These are phyloP conservation scores for Sturnira hondurensis DNA, from an alignment of 2,113 vertebrate species.

Conservation along the genomic window DNA sequence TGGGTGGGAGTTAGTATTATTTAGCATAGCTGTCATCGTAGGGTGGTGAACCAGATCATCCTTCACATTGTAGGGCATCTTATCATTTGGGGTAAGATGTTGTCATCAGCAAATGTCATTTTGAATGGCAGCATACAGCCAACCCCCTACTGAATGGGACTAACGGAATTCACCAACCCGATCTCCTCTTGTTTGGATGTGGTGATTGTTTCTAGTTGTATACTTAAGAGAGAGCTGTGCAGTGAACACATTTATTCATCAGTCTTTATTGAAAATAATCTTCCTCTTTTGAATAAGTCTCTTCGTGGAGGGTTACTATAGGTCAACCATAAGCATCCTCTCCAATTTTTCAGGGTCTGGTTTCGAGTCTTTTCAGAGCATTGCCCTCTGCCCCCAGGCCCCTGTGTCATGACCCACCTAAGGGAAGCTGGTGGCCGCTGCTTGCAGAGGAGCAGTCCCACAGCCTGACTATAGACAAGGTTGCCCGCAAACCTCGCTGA, in stretches of 20 bases:
- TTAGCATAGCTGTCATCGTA: not conserved
- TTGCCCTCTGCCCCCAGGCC: not conserved
- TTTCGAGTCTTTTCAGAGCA: not conserved
- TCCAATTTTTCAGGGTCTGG: not conserved
- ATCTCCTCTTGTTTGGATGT: not conserved
- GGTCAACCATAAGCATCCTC: not conserved
- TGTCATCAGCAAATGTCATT: not conserved
- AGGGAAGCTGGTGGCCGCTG: not conserved
- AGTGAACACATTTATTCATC: not conserved
- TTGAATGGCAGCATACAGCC: too few relatives aligned
- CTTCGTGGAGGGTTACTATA: not conserved
- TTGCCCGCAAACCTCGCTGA: not conserved
- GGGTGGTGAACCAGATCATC: too few relatives aligned
- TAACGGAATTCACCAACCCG: not conserved
- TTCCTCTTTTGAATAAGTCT: not conserved
- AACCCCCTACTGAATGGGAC: not conserved
- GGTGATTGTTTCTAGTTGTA: not conserved
- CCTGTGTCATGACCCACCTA: not conserved
- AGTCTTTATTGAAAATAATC: not conserved
- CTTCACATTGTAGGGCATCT: not conserved
- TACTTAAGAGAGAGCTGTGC: too few relatives aligned
- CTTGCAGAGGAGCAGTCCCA: not conserved
- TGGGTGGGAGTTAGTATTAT: not conserved
- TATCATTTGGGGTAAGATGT: too few relatives aligned
- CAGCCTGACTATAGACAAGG: not conserved